Evolutionary conservation across 2,797 vertebrate genomes (phyloP).

Genomic region (Schizothorax lantsangensis): DNA sequence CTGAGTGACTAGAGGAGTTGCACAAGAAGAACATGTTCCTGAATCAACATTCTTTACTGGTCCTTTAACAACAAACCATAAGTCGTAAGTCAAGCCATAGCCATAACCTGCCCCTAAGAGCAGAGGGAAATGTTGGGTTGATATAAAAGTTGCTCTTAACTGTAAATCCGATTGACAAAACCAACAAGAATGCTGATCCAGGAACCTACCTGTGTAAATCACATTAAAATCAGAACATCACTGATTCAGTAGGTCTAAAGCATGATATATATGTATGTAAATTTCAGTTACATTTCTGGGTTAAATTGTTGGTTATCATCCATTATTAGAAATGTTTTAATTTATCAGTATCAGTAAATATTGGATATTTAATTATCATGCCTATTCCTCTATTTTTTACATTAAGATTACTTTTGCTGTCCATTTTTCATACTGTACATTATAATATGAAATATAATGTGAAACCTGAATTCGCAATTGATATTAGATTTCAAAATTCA

Average conservation of each 20-base stretch:
- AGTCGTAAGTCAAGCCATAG: not conserved
- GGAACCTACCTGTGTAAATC: not conserved
- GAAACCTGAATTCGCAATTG: not conserved
- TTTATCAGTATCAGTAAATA: not conserved
- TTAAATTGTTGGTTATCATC: not conserved
- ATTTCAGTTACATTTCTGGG: not conserved
- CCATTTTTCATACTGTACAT: not conserved
- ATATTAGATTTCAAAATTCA: not conserved
- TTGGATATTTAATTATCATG: not conserved
- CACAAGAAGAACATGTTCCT: conserved; percentile 10
- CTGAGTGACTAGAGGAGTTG: conserved; percentile 7
- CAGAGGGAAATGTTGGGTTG: not conserved
- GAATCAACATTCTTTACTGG: conserved; percentile 19
- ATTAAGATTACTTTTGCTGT: not conserved
- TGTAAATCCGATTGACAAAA: not conserved
- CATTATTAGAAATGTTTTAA: not conserved
- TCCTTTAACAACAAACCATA: not conserved
- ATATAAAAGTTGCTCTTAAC: not conserved
- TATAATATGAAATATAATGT: not conserved
- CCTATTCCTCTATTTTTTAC: not conserved
- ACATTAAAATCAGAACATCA: not conserved
- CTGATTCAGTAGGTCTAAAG: not conserved
- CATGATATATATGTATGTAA: not conserved
- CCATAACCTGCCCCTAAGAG: not conserved
- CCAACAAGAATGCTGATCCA: not conserved